Evolutionary conservation across 2,113 vertebrate species (phyloP).

Genomic region (Excalfactoria chinensis): DNA sequence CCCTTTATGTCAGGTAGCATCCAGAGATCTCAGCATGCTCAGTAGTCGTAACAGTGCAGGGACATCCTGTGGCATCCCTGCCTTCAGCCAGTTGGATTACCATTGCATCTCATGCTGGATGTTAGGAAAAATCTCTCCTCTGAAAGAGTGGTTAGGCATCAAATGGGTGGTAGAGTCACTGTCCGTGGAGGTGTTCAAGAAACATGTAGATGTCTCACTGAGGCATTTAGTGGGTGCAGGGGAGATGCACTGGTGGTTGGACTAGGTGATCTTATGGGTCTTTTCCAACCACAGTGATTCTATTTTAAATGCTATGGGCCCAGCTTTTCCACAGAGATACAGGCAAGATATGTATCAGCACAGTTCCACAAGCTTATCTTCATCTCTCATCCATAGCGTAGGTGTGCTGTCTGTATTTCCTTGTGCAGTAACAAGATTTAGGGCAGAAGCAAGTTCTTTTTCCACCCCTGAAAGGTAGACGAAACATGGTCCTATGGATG

Average conservation of each 20-base stretch:
- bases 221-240: too few species aligned
- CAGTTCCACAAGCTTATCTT: not conserved
- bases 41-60: not conserved
- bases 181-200: too few species aligned
- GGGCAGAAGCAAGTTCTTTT: accelerated
- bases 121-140: not conserved
- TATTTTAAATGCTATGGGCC: not conserved
- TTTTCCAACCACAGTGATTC: too few species aligned
- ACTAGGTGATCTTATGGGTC: too few species aligned
- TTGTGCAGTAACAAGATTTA: not conserved
- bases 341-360: accelerated
- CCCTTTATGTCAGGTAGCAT: not conserved
- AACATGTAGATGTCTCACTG: too few species aligned
- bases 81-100: not conserved
- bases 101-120: not conserved
- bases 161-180: not conserved
- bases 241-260: too few species aligned
- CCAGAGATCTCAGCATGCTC: not conserved
- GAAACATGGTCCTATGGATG: not conserved
- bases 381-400: not conserved
- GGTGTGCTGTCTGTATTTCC: not conserved
- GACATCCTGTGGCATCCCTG: not conserved
- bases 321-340: not conserved
- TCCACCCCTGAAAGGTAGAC: not conserved
- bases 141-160: not conserved